Conservation (phyloP, 2,888 invertebrate genomes). For the Pristionchus exspectatus region DNA sequence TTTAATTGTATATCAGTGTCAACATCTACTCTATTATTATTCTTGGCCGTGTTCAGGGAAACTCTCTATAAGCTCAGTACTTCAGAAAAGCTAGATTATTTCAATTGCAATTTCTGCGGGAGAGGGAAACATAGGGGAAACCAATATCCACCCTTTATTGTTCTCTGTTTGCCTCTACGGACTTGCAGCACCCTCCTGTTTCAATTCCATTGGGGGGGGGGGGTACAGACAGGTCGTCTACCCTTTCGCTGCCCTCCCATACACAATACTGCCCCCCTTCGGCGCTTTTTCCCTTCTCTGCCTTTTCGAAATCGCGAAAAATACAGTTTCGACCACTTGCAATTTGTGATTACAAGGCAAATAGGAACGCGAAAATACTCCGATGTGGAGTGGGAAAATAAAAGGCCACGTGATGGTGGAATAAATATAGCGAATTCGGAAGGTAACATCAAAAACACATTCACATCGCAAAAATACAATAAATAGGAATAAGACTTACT, state of each 20-base stretch:
- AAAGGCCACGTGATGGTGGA: background rate
- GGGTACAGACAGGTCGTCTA: background rate
- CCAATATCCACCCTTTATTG: too few relatives aligned
- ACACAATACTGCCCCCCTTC: background rate
- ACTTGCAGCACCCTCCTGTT: background rate
- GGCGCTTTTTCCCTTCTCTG: background rate
- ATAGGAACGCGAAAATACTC: background rate
- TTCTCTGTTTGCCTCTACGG: too few relatives aligned
- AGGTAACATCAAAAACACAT: background rate
- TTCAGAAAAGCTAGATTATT: too few relatives aligned
- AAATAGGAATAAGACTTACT: background rate
- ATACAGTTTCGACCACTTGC: background rate
- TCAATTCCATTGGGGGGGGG: background rate
- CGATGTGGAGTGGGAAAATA: background rate
- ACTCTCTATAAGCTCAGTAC: too few relatives aligned
- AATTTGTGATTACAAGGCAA: background rate
- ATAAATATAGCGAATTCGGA: background rate
- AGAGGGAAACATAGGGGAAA: too few relatives aligned
- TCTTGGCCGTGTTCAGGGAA: too few relatives aligned
- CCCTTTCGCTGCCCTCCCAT: background rate
- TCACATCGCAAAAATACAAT: too few relatives aligned
- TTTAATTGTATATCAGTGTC: too few relatives aligned
- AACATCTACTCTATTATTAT: too few relatives aligned
- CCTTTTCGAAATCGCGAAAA: background rate
- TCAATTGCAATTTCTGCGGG: too few relatives aligned